Evolutionary conservation across 2,888 invertebrate genomes (phyloP), one percentile per base, ranked within the genome.

Genomic region (Drosophila nr. medialis): DNA sequence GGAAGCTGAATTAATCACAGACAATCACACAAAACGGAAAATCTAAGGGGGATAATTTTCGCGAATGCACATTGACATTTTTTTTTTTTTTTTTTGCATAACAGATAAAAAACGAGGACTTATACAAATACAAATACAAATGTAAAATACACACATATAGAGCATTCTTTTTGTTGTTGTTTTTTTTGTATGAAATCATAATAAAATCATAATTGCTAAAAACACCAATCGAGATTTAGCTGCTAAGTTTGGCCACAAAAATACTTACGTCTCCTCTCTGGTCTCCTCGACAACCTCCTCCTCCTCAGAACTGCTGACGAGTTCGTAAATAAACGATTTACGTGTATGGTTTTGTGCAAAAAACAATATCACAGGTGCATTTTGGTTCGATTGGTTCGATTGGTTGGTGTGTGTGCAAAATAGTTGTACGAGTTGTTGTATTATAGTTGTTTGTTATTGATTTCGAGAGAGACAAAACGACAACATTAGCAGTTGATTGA

Each of bases 201-300:
- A 64, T 68, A 49, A 72, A 78, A 78, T 72, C 40, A 77, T 60
- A 78, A 75, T 75, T 78, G 64, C 64, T 60, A 56, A 78, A 61
- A 78, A 78, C 83, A 86, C 86, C 86, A 83, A 83, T 84, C 72
- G 81, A 83, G 80, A 75, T 59, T 63, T 61, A 65, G 72, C 77
- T 68, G 80, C 77, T 73, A 79, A 65, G 55, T 63, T 65, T 75
- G 86, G 84, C 65, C 63, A 82, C 83, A 86, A 79, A 81, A 80
- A 79, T 90, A 92, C 92, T 93, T 93, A 93, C 93, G 92, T 92
- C 87, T 91, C 92, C 84, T 92, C 92, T 82, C 78, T 85, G 90
- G 90, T 90, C 84, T 92, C 92, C 91, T 93, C 93, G 91, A 91
- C 92, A 90, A 92, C 92, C 91, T 93, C 93, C 92, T 93, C 93